Percentiles rank a stretch among this genome's conserved stretches.
Evolutionary conservation across 2,113 vertebrate genomes (phyloP).

Genomic region (Podiceps cristatus): DNA sequence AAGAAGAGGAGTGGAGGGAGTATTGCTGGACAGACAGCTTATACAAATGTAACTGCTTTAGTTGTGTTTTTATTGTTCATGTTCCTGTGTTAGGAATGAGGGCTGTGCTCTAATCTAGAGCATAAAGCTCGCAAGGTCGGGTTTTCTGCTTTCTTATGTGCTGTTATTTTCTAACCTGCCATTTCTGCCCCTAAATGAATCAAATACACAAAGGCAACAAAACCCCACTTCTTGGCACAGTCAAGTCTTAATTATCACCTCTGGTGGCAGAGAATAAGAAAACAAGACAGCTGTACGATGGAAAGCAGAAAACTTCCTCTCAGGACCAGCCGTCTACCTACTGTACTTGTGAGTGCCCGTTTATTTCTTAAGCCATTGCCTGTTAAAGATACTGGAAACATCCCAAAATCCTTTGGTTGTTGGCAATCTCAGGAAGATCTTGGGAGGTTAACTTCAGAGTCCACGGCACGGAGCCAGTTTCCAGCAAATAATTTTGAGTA

Average conservation of each 20-base stretch:
- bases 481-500: neutral
- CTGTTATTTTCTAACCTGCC: neutral
- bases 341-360: neutral
- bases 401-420: neutral
- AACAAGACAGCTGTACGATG: neutral
- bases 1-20: neutral
- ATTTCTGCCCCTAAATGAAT: neutral
- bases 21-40: neutral
- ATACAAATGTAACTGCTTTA: neutral
- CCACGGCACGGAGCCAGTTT: neutral
- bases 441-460: neutral
- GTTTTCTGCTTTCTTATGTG: neutral
- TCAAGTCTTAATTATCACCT: neutral
- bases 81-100: neutral
- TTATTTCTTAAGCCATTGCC: neutral
- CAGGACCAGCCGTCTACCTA: neutral
- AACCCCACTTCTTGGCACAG: neutral
- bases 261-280: neutral
- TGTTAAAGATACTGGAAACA: neutral
- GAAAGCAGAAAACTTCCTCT: neutral
- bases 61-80: neutral
- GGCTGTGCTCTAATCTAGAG: neutral
- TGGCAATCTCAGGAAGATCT: neutral
- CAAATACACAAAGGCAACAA: neutral
- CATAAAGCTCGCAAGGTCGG: neutral